A percentile compares a stretch with the other conserved stretches of the same genome.
Conservation (phyloP, 2,888 invertebrate species). For the Clepsis dumicolana region DNA sequence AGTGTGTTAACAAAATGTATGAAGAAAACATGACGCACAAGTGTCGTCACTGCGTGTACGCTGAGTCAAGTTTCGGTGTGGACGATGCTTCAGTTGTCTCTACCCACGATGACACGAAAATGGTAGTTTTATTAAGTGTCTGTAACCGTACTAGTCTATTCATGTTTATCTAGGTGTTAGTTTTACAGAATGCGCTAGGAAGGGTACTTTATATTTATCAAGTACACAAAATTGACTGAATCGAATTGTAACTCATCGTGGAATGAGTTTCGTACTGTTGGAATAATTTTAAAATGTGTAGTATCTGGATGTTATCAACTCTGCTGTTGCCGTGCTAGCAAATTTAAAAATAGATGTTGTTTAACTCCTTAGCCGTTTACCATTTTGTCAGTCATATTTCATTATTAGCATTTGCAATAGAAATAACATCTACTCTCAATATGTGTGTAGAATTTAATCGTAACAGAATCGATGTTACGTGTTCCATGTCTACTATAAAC, state of each 20-base stretch:
- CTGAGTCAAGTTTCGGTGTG: no score
- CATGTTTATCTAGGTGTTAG: slow-evolving; percentile 4
- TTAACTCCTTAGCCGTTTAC: not conserved
- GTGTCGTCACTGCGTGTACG: no score
- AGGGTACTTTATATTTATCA: slow-evolving; percentile 1
- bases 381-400: not conserved
- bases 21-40: no score
- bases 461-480: slow-evolving; percentile 3
- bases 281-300: not conserved
- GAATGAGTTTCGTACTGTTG: not conserved
- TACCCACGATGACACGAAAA: slow-evolving; percentile 1
- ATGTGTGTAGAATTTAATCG: not conserved
- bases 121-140: slow-evolving; percentile 22
- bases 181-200: slow-evolving; percentile 5
- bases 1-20: no score
- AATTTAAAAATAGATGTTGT: not conserved
- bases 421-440: not conserved
- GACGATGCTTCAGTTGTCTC: not conserved
- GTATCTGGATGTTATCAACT: not conserved
- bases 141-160: slow-evolving; percentile 20
- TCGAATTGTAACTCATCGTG: not conserved
- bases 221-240: not conserved
- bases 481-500: not conserved
- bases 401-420: not conserved
- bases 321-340: not conserved